Evolutionary conservation across 2,113 vertebrate species (phyloP), one percentile per base, ranked within the genome.

Genomic region (Cnemophilus loriae): DNA sequence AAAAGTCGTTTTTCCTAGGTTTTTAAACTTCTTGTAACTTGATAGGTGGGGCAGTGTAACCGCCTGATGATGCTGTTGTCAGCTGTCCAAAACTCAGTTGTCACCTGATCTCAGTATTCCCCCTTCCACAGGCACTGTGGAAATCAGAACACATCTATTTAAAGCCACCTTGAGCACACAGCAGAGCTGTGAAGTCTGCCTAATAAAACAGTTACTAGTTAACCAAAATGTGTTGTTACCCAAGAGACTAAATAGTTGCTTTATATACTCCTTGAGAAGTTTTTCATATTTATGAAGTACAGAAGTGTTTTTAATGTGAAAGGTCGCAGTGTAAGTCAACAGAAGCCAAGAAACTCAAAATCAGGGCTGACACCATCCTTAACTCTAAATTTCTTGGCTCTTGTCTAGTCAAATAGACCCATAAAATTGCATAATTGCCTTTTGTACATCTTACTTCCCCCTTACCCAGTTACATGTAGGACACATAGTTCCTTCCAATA

Each of bases 321-420:
- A 73, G 50, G 23, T 82, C 11, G 2, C 1, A 5, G 28, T 55
- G 5, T 89, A 90, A 85, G 63, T 84, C 87, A 81, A 75, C 56
- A 78, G 75, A 92, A 97, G 88, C 42, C 78, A 84, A 80, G 50
- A 87, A 95, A 83, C 75, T 90, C 19, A 93, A 67, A 71, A 49
- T 90, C 81, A 94, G 76, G 70, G 21, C 84, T 93, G 84, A 76
- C 47, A 59, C 46, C 30, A 33, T 85, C 47, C 61, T 96, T 94
- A 80, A 71, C 33, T 91, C 88, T 76, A 41, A 75, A 56, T 93
- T 76, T 82, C 49, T 83, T 95, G 64, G 68, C 86, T 79, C 49
- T 77, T 82, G 4, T 39, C 56, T 84, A 53, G 73, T 86, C 57
- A 86, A 89, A 87, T 56, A 89, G 52, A 84, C 52, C 16, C 5